These are phyloP conservation scores for Actinostola sp. DNA, from an alignment of 92 coral and sea anemone species.

Conservation along the genomic window DNA sequence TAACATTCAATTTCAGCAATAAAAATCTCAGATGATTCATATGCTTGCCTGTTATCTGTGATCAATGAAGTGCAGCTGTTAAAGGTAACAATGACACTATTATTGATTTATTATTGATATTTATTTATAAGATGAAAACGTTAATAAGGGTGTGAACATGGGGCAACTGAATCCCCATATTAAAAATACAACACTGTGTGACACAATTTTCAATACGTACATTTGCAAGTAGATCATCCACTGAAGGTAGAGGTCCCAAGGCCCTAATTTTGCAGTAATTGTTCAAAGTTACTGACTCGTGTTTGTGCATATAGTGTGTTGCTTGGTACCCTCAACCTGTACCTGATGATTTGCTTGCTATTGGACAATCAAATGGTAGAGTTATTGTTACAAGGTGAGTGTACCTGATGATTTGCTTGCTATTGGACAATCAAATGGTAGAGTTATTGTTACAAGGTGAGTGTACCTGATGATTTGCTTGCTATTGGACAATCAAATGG, in stretches of 20 bases:
- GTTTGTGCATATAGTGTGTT: conserved; percentile 64
- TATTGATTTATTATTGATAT: no score
- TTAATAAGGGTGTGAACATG: no score
- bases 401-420: conserved; percentile 89
- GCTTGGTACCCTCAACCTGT: conserved; percentile 95
- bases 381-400: conserved; percentile 85
- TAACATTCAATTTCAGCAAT: conserved; percentile 52
- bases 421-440: conserved; percentile 94
- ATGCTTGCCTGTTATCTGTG: conserved; percentile 78
- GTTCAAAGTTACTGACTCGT: neutral
- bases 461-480: conserved; percentile 80
- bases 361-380: conserved; percentile 96
- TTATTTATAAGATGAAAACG: no score
- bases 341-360: conserved; percentile 86
- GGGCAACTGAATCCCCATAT: no score
- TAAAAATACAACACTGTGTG: no score
- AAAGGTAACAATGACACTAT: no score
- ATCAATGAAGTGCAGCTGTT: conserved; percentile 72
- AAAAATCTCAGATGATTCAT: conserved; percentile 72
- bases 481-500: conserved; percentile 99
- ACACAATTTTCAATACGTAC: no score
- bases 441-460: conserved; percentile 87
- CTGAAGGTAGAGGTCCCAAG: no score
- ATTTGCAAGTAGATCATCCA: no score
- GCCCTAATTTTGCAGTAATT: neutral